Conservation (phyloP, 92 coral and sea anemone genomes). For the Phenganax subtilis region DNA sequence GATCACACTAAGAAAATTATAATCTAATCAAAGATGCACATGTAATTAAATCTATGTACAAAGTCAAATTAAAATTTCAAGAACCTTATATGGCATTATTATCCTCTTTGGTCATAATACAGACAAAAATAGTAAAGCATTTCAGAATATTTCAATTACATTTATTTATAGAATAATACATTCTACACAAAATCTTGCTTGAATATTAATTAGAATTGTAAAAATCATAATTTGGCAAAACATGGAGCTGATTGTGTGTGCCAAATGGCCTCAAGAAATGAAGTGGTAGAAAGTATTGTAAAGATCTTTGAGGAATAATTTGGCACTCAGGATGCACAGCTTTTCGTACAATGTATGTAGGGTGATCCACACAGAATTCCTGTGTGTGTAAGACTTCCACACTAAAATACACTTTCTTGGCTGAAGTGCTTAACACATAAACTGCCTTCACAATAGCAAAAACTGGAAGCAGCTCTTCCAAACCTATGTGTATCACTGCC, state of each 20-base stretch:
- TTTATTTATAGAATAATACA: no score
- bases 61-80: no score
- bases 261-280: conserved; percentile 37
- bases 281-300: conserved; percentile 50
- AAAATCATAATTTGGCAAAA: conserved; percentile 44
- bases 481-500: conserved; percentile 5
- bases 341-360: conserved; percentile 34
- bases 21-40: no score
- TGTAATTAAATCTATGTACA: no score
- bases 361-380: conserved; percentile 32
- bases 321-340: conserved; percentile 24
- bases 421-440: conserved; percentile 41
- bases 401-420: conserved; percentile 40
- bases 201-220: conserved; percentile 30
- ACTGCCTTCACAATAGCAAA: neutral
- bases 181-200: no score
- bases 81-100: no score
- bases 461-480: conserved; percentile 9
- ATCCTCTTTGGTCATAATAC: no score
- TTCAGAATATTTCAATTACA: no score
- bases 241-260: conserved; percentile 2
- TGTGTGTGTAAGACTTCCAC: conserved; percentile 23
- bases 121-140: no score
- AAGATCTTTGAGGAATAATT: conserved; percentile 25
- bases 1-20: no score